Conservation (phyloP, 2,797 vertebrate genomes). For the Sebastes diaconus region DNA sequence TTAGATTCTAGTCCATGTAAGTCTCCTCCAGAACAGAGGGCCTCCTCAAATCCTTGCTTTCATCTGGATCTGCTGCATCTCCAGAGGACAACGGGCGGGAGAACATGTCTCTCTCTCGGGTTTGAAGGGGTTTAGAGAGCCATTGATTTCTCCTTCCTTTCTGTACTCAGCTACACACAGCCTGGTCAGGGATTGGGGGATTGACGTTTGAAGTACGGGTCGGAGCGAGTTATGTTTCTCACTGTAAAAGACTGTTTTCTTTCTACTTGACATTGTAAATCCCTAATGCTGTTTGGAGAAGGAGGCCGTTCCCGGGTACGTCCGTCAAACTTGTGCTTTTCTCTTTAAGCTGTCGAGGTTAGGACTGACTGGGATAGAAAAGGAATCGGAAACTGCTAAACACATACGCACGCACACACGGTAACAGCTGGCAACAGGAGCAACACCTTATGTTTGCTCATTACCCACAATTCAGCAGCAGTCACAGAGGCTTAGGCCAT, state of each 20-base stretch:
- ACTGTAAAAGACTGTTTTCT: constrained; percentile 45
- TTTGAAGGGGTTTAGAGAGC: constrained; percentile 65
- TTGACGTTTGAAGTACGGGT: constrained; percentile 59
- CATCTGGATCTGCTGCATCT: constrained; percentile 67
- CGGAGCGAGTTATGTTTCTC: constrained; percentile 41
- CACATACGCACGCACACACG: not conserved
- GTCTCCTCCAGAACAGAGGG: constrained; percentile 43
- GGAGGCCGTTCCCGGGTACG: constrained; percentile 4
- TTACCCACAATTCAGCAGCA: constrained; percentile 61
- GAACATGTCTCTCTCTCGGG: constrained; percentile 43
- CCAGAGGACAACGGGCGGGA: constrained; percentile 54
- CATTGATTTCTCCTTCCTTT: constrained; percentile 71
- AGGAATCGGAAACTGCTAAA: constrained; percentile 22
- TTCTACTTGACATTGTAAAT: constrained; percentile 50
- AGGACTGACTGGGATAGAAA: constrained; percentile 8
- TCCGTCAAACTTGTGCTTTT: constrained; percentile 26
- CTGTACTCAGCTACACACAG: constrained; percentile 45
- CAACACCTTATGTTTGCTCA: constrained; percentile 66
- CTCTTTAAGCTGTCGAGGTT: constrained; percentile 9
- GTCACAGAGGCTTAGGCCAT: constrained; percentile 40
- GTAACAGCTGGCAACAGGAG: constrained; percentile 27
- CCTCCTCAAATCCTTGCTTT: constrained; percentile 69
- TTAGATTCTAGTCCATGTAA: constrained; percentile 63
- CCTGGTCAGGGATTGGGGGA: constrained; percentile 45
- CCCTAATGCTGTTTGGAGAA: constrained; percentile 36